phyloP scores from a whole-genome alignment of 2,797 vertebrate genomes.

The Setipinna tenuifilis region DNA sequence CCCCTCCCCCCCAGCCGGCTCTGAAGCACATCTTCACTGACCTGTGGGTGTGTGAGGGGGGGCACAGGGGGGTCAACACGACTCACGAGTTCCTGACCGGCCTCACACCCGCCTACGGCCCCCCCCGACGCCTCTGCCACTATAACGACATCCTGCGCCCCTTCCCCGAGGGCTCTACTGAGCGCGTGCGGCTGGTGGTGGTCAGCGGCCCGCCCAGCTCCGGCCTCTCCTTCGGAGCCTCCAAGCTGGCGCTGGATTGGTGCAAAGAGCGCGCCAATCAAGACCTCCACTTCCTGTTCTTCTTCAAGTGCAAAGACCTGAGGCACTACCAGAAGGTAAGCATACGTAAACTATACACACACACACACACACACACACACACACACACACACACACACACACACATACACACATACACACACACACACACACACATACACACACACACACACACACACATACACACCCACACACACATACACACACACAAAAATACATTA shows the following conservation, averaged over 20 bases:
- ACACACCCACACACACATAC: constrained; percentile 39
- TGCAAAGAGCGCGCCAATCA: constrained; percentile 54
- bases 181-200: constrained; percentile 62
- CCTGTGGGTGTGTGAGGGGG: constrained; percentile 59
- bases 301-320: constrained; percentile 62
- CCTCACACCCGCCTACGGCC: constrained; percentile 17
- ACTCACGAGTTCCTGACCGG: constrained; percentile 54
- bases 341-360: neutral
- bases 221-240: constrained; percentile 65
- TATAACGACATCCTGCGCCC: constrained; percentile 66
- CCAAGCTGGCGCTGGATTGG: constrained; percentile 55
- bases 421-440: constrained; percentile 9
- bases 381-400: neutral
- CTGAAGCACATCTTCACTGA: constrained; percentile 65
- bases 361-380: neutral
- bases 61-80: constrained; percentile 56
- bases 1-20: too few relatives aligned
- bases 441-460: too few relatives aligned
- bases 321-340: neutral
- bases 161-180: constrained; percentile 17
- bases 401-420: constrained; percentile 37
- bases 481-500: constrained; percentile 14
- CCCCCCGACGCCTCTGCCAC: constrained; percentile 44
- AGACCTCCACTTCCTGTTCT: constrained; percentile 75
- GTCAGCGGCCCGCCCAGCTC: constrained; percentile 72